Conservation (phyloP, 2,888 invertebrate species). For the Hydropsyche betteni region DNA sequence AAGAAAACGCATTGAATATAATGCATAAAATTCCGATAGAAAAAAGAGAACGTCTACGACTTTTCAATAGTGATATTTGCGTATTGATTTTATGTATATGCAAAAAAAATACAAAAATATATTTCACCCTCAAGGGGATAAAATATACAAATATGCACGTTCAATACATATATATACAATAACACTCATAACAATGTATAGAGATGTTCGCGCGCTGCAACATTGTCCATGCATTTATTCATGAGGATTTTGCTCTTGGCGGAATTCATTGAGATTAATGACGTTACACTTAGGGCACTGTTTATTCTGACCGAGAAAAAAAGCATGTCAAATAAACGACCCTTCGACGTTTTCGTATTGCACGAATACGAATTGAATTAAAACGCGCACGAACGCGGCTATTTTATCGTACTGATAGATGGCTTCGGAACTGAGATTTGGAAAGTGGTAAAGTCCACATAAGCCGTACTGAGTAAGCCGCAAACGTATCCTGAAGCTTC, state of each 20-base stretch:
- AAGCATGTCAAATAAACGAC: not conserved
- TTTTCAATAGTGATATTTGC: slow-evolving; percentile 9
- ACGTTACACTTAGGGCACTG: slow-evolving; percentile 37
- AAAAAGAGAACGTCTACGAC: not conserved
- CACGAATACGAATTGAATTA: not conserved
- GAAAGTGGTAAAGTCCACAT: slow-evolving; percentile 9
- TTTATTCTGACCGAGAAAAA: slow-evolving; percentile 12
- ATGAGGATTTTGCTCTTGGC: slow-evolving; percentile 39
- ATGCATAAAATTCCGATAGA: too few relatives aligned
- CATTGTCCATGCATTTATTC: slow-evolving; percentile 39
- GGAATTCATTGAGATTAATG: slow-evolving; percentile 49
- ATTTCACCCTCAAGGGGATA: slow-evolving; percentile 5
- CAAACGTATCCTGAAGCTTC: slow-evolving; percentile 18
- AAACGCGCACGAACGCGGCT: not conserved
- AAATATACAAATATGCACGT: slow-evolving; percentile 22
- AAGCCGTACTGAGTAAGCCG: not conserved
- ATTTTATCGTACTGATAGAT: not conserved
- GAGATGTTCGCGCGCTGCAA: not conserved
- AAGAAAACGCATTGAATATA: too few relatives aligned
- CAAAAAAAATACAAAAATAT: not conserved
- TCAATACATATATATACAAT: not conserved
- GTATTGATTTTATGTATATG: slow-evolving; percentile 3
- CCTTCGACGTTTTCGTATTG: too few relatives aligned
- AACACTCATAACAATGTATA: too few relatives aligned
- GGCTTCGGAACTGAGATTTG: not conserved